phyloP scores from a whole-genome alignment of 2,113 vertebrate species.

The Theropithecus gelada region DNA sequence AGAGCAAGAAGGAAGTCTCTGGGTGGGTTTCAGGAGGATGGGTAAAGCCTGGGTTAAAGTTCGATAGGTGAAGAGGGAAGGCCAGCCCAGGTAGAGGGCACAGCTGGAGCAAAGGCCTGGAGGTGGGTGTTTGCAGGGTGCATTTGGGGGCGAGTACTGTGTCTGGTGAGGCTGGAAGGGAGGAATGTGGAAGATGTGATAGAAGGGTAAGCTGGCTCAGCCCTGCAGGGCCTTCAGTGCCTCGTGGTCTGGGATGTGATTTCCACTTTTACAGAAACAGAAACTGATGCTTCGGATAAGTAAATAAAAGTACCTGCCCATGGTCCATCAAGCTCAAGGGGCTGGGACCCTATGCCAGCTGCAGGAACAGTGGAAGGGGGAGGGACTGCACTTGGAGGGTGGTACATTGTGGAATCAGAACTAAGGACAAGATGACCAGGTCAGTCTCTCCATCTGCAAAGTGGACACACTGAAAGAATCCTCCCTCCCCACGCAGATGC shows the following conservation, averaged over 20 bases:
- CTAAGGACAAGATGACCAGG: not conserved
- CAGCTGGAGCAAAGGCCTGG: not conserved
- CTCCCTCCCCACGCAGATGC: not conserved
- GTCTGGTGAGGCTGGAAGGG: not conserved
- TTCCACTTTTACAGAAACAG: not conserved
- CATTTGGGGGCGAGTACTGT: not conserved
- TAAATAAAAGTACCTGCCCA: not conserved
- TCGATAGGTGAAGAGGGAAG: not conserved
- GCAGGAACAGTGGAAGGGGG: not conserved
- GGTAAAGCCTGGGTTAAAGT: not conserved
- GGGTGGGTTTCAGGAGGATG: not conserved
- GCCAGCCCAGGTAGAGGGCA: too few relatives aligned
- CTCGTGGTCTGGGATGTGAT: not conserved
- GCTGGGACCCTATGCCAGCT: not conserved
- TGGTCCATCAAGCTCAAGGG: not conserved
- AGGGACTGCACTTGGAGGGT: not conserved
- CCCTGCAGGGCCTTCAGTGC: not conserved
- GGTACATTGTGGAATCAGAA: too few relatives aligned
- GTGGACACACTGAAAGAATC: not conserved
- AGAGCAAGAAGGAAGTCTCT: not conserved
- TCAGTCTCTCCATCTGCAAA: not conserved
- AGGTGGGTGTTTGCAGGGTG: not conserved
- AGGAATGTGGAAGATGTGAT: rapidly evolving
- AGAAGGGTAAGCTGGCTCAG: not conserved
- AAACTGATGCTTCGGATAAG: not conserved